Evolutionary conservation across 2,888 invertebrate genomes (phyloP).

Genomic region (Pheosia tremula): DNA sequence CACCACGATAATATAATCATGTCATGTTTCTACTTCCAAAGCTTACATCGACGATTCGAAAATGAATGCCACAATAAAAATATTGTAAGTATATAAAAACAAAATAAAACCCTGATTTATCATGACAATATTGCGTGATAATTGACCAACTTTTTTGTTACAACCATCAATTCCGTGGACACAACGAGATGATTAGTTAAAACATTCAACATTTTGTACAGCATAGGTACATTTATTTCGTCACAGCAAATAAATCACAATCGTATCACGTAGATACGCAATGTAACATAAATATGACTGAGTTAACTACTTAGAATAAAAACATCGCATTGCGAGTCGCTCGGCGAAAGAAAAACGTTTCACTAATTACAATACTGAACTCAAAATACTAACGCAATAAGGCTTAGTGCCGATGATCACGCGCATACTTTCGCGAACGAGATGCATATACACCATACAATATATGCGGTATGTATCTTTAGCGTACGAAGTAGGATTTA

Average conservation of each 20-base stretch:
- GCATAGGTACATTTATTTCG: conserved; percentile 34
- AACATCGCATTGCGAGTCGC: conserved; percentile 63
- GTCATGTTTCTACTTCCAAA: conserved; percentile 39
- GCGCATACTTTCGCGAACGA: neutral
- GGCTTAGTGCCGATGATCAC: neutral
- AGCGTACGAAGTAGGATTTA: too few species aligned
- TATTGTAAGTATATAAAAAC: conserved; percentile 19
- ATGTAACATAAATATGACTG: conserved; percentile 52
- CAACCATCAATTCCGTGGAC: neutral
- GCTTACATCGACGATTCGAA: conserved; percentile 39
- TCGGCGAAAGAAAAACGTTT: conserved; percentile 69
- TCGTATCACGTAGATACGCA: conserved; percentile 70
- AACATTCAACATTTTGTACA: conserved; percentile 35
- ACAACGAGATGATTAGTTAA: conserved; percentile 14
- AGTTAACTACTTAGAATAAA: conserved; percentile 55
- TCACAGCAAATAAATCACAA: conserved; percentile 81
- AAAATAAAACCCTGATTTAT: conserved; percentile 34
- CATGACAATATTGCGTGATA: conserved; percentile 26
- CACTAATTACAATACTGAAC: conserved; percentile 68
- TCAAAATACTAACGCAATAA: conserved; percentile 39
- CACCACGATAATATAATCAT: conserved; percentile 43
- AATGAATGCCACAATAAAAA: conserved; percentile 46
- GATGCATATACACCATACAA: too few species aligned
- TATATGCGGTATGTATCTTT: too few species aligned
- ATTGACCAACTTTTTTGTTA: conserved; percentile 24